Evolutionary conservation across 2,797 vertebrate species (phyloP), one percentile per base, ranked within the genome.

Genomic region (Pseudopleuronectes americanus): DNA sequence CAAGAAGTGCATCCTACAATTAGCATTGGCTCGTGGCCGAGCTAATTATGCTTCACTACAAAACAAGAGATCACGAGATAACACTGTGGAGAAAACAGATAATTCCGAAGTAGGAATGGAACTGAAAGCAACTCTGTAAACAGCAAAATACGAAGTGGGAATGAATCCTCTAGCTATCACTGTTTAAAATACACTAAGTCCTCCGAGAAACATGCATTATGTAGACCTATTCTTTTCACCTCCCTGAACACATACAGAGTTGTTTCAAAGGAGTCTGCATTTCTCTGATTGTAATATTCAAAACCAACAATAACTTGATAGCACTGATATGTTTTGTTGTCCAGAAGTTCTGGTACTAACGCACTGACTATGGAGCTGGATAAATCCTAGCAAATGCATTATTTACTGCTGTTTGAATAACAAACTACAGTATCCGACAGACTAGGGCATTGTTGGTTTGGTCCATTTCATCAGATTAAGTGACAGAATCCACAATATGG

Each of bases 21-120:
- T 75, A 85, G 62, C 51, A 59, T 75, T 84, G 69, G 67, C 63
- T 85, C 59, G 36, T 78, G 77, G 60, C 66, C 76, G 64, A 83
- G 66, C 60, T 83, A 89, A 87, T 90, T 81, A 85, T 52, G 45
- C 53, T 81, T 77, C 74, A 65, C 59, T 23, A 36, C 65, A 64
- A 84, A 86, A 70, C 62, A 81, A 76, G 86, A 79, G 58, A 89
- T 80, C 61, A 79, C 81, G 8, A 80, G 65, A 80, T 70, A 77
- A 69, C 26, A 60, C 65, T 28, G 21, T 67, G 13, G 61, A 78
- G 19, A 78, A 66, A 10, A 68, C 23, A 74, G 70, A 60, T 58
- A 55, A 33, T 82, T 83, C 54, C 76, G 57, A 66, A 66, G 57
- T 43, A 24, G 56, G 13, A 28, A 55, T 36, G 36, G 31, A 64